Base-by-base conservation (phyloP, 2,888 invertebrate genomes). In the Lordiphosa fenestrarum region DNA sequence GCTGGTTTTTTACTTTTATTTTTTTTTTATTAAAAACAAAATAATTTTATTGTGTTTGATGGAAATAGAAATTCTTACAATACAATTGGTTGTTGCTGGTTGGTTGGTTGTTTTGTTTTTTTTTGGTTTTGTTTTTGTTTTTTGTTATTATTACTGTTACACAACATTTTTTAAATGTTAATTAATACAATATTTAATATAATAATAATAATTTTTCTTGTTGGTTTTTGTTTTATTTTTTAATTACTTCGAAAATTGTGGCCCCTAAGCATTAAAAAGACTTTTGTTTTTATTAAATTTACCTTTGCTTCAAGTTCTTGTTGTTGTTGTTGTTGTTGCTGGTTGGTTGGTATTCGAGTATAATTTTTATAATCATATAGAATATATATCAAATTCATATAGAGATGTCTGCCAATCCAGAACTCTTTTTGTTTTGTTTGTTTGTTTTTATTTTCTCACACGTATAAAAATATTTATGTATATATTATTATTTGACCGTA, bases 191-290 rank as follows among this genome's bases (percentile, higher is more conserved):
- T 77, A 83, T 83, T 75, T 86, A 83, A 82, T 85, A 86, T 73
- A 78, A 78, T 78, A 78, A 82, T 76, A 78, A 78, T 78, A 73
- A 74, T 64, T 58, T 52, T 75, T 71, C 69, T 73, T 74, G 72
- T 69, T 70, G 37, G 30, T 13, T 75, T 71, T 71, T 69, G 62
- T 71, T 66, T 58, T 57, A 72, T 80, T 85, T 67, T 71, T 82
- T 73, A 82, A 78, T 66, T 76, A 74, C 78, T 81, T 87, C 73
- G 86, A 84, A 86, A 86, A 86, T 85, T 84, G 86, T 86, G 87
- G 87, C 86, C 86, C 87, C 86, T 85, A 86, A 86, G 86, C 86
- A 86, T 87, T 87, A 81, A 86, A 86, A 86, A 84, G 86, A 87
- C 84, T 80, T 73, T 76, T 70, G 70, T 66, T 70, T 65, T 70